A percentile compares a stretch with the other conserved stretches of the same genome.
Conservation (phyloP, 2,888 invertebrate genomes). For the Drosophila anomelani region DNA sequence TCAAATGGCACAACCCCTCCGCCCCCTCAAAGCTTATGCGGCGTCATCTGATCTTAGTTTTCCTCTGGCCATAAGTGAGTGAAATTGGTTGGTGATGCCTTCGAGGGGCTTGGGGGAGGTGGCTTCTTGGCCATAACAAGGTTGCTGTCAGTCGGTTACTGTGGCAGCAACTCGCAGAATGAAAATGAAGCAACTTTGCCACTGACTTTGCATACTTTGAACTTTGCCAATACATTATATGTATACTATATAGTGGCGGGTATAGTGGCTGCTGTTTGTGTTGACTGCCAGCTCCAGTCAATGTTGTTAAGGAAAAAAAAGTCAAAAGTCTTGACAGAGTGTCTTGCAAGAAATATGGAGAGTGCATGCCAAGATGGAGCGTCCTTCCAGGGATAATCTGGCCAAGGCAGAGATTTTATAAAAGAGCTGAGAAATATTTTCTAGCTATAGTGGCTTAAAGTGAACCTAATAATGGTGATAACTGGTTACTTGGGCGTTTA, state of each 20-base stretch:
- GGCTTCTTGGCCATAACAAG: conserved; percentile 46
- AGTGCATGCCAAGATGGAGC: conserved; percentile 14
- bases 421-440: not conserved
- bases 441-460: not conserved
- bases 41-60: conserved; percentile 34
- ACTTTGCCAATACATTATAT: conserved; percentile 62
- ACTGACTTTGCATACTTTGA: conserved; percentile 68
- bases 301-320: conserved; percentile 21
- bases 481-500: not conserved
- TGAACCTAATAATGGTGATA: not conserved
- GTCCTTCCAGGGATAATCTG: conserved; percentile 10
- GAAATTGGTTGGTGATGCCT: not conserved
- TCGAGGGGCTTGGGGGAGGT: not conserved
- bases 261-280: conserved; percentile 25
- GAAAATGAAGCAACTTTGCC: conserved; percentile 22
- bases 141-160: conserved; percentile 43
- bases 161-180: conserved; percentile 22
- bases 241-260: not conserved
- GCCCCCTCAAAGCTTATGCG: conserved; percentile 23
- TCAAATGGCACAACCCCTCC: conserved; percentile 49
- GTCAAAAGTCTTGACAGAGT: conserved; percentile 44
- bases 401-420: conserved; percentile 20
- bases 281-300: conserved; percentile 27
- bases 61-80: not conserved
- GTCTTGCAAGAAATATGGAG: conserved; percentile 29